Evolutionary conservation across 2,113 vertebrate genomes (phyloP), one percentile per base, ranked within the genome.

Genomic region (Telmatochromis sp.): DNA sequence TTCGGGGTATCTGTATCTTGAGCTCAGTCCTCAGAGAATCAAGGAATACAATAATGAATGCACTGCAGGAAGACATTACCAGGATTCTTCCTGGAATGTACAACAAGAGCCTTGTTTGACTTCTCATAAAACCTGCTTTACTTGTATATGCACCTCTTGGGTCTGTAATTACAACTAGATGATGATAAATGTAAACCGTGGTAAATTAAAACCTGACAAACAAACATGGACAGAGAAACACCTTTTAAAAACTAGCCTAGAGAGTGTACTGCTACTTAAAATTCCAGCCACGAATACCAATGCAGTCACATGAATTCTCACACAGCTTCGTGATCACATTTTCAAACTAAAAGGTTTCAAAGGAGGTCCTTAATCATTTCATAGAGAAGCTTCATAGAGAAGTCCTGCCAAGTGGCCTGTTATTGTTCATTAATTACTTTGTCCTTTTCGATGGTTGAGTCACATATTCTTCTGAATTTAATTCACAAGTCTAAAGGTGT

Each of bases 61-160:
- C 73, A n/a, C 45, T 78, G 73, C 45, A 78, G 73, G 47, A 33
- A 51, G 73, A 78, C 28, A 51, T 78, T 33, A 33, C 45, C 26
- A n/a, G 45, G 26, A 51, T 78, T 31, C 45, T 51, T 78, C 45
- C 73, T 51, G 73, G 73, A 78, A 33, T 78, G 73, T 78, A 13
- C 3, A 49, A 78, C 45, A 78, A 1, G 45, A 51, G 6, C 26
- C 45, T 51, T 78, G 73, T 78, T 51, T 78, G 73, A 78, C 10
- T 6, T 51, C 55, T 45, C 81, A 45, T 83, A 26, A 49, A 75
- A 19, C 53, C 15, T 7, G 21, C 55, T 47, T 73, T 45, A 4
- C 19, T 53, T 0, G 5, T n/a, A 14, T 6, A 73, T 9, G 11
- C 1, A 4, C 13, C 49, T 73, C 15, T 3, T n/a, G 73, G 35